A percentile compares a stretch with the other conserved stretches of the same genome.
Evolutionary conservation across 2,888 invertebrate genomes (phyloP).

Genomic region (Urechis unicinctus): DNA sequence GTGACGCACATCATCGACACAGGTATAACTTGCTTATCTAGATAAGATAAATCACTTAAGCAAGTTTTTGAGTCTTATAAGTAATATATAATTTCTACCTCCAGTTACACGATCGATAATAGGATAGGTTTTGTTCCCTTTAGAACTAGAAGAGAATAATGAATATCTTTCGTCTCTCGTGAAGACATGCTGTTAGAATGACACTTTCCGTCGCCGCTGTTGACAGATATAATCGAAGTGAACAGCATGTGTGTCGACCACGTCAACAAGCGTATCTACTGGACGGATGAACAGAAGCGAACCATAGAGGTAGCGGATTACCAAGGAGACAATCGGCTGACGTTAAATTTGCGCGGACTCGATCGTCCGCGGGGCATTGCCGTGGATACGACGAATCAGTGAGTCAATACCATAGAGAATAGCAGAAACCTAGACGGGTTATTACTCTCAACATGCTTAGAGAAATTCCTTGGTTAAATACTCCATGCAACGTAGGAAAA

Average conservation of each 20-base stretch:
- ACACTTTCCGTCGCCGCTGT: not conserved
- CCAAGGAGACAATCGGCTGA: constrained; percentile 29
- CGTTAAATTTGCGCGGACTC: constrained; percentile 25
- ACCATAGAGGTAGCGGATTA: constrained; percentile 38
- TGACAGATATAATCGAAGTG: constrained; percentile 24
- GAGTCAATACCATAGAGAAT: constrained; percentile 9
- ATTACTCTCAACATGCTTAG: not conserved
- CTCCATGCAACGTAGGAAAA: too few relatives aligned
- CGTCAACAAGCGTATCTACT: constrained; percentile 38
- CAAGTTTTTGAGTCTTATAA: too few relatives aligned
- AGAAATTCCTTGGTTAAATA: too few relatives aligned
- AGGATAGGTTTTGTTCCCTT: too few relatives aligned
- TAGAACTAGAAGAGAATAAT: too few relatives aligned
- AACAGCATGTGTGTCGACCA: constrained; percentile 39
- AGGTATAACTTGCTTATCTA: too few relatives aligned
- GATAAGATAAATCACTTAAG: too few relatives aligned
- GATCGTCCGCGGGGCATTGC: constrained; percentile 34
- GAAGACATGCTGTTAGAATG: not conserved
- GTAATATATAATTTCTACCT: too few relatives aligned
- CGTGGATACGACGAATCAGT: constrained; percentile 38
- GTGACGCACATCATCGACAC: constrained; percentile 2
- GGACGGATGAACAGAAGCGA: constrained; percentile 35
- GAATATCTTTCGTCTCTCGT: too few relatives aligned
- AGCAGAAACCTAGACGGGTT: not conserved
- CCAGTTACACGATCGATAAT: too few relatives aligned